These are phyloP conservation scores for Epinotia bilunana DNA, from an alignment of 2,888 invertebrate genomes.

Conservation along the genomic window DNA sequence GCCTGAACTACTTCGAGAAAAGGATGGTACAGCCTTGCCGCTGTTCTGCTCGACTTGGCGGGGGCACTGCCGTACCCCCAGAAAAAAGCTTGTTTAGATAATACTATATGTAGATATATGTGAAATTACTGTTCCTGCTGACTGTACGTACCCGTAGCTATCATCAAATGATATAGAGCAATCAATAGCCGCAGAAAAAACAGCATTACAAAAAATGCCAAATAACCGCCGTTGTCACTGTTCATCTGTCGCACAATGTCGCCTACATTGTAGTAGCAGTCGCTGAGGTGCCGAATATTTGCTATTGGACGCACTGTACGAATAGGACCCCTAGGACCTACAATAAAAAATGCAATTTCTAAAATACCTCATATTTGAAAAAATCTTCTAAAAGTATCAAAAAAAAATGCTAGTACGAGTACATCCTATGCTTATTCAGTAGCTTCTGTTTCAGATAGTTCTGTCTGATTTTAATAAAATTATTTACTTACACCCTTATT, in stretches of 20 bases:
- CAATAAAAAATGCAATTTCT: background rate
- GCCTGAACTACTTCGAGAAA: no score
- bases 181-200: background rate
- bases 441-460: no score
- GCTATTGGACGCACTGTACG: background rate
- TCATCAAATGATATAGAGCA: background rate
- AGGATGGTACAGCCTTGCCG: no score
- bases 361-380: background rate
- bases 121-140: background rate
- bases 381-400: no score
- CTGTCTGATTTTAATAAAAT: no score
- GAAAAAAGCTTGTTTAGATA: no score
- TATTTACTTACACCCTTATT: no score
- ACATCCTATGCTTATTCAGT: no score
- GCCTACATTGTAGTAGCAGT: constrained; percentile 3
- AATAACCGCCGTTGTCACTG: background rate
- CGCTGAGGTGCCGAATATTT: constrained; percentile 1
- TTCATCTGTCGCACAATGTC: background rate
- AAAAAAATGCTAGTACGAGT: no score
- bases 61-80: no score
- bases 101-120: no score
- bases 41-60: no score
- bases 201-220: background rate
- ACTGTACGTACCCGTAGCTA: constrained; percentile 1
- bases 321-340: background rate